These are phyloP conservation scores for Leucophenga montana DNA, from an alignment of 2,888 invertebrate genomes.

Conservation along the genomic window DNA sequence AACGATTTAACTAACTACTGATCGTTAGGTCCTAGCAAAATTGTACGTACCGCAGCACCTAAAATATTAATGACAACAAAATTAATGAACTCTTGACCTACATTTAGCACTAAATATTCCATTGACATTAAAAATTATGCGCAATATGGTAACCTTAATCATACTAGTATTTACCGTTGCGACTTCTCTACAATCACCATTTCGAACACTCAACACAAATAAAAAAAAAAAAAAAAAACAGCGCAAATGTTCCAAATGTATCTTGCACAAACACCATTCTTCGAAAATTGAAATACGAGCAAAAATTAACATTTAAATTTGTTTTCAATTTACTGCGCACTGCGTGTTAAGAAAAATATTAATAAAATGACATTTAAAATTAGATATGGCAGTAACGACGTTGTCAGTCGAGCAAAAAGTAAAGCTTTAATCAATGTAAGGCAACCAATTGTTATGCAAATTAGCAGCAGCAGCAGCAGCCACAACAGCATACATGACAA, in stretches of 20 bases:
- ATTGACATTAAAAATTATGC: no score
- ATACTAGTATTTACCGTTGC: no score
- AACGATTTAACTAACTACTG: no score
- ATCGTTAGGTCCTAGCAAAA: no score
- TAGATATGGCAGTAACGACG: not conserved
- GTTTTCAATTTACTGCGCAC: slow-evolving; percentile 56
- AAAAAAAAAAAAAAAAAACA: slow-evolving; percentile 7
- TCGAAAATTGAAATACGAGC: slow-evolving; percentile 55
- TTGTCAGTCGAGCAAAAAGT: slow-evolving; percentile 12
- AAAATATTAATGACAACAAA: no score
- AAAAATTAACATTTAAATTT: slow-evolving; percentile 64
- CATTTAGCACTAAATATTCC: no score
- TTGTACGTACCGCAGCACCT: no score
- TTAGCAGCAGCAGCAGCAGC: slow-evolving; percentile 32
- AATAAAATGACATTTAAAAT: slow-evolving; percentile 17
- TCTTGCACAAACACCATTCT: no score
- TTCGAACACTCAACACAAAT: no score
- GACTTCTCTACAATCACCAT: no score
- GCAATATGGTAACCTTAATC: no score
- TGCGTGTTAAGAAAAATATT: slow-evolving; percentile 1
- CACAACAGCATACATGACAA: slow-evolving; percentile 18
- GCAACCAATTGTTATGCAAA: slow-evolving; percentile 51
- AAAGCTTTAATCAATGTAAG: not conserved
- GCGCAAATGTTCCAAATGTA: not conserved
- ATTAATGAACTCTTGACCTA: no score